Conservation (phyloP, 2,888 invertebrate genomes). For the Cordilura impudica region DNA sequence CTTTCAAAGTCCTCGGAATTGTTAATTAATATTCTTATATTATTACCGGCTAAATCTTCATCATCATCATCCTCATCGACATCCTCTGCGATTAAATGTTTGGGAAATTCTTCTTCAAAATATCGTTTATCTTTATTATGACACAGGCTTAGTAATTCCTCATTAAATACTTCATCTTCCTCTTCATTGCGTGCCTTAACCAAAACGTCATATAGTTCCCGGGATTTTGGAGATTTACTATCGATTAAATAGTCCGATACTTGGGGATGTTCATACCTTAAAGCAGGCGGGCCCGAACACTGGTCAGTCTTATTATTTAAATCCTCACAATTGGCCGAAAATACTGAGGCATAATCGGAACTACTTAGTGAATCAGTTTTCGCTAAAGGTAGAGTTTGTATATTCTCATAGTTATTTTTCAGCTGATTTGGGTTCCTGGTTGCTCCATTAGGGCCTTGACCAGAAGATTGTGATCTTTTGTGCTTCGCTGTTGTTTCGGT, state of each 20-base stretch:
- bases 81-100: constrained; percentile 43
- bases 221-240: constrained; percentile 65
- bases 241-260: constrained; percentile 74
- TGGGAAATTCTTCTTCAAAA: constrained; percentile 31
- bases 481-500: constrained; percentile 63
- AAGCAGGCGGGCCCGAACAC: constrained; percentile 12
- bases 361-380: constrained; percentile 76
- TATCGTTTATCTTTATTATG: constrained; percentile 43
- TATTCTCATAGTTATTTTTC: constrained; percentile 70
- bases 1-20: constrained; percentile 65
- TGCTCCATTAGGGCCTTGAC: background rate
- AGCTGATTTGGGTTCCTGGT: constrained; percentile 40
- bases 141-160: constrained; percentile 58
- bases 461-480: constrained; percentile 71
- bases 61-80: constrained; percentile 58
- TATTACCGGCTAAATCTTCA: constrained; percentile 60
- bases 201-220: constrained; percentile 18
- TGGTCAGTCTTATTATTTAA: constrained; percentile 51
- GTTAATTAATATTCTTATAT: constrained; percentile 72
- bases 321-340: constrained; percentile 68
- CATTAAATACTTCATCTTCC: constrained; percentile 46
- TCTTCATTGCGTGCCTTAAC: constrained; percentile 2
- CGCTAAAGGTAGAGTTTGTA: constrained; percentile 32
- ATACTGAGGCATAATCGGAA: constrained; percentile 78
- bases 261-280: constrained; percentile 75